Base-by-base conservation (phyloP, 2,797 vertebrate genomes). In the Leptodactylus fallax region DNA sequence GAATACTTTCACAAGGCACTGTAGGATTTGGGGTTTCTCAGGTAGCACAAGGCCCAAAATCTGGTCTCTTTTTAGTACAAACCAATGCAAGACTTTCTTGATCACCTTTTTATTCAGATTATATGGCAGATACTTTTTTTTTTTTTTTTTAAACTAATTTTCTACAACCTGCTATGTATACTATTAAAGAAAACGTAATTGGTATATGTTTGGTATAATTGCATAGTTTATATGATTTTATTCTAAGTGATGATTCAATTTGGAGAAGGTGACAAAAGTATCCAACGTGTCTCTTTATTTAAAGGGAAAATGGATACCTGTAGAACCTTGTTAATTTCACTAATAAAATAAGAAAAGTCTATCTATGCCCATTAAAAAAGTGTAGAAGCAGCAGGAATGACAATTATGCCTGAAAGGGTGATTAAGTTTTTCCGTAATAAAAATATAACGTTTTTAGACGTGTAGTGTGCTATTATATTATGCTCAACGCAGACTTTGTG, bases 371-470 rank as follows among this genome's bases (percentile, higher is more conserved):
- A 60, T 84, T 84, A 74, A 74, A 71, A 84, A 84, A 74, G 27
- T 36, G 65, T 74, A 60, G n/a, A 63, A 85, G 83, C 83, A 76
- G 83, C 83, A 85, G 36, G 83, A 74, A 77, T 12, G 23, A 23
- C 71, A 85, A 85, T 85, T 77, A 76, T 23, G n/a, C 47, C 83
- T 77, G 27, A 76, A 76, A 77, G 71, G 45, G 83, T 77, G 45
- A 85, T 77, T 85, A 85, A 17, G 36, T 23, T 85, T 60, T 49
- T 10, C 19, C 8, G 1, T 60, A 85, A 61, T 85, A 85, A 85
- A 36, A 76, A 85, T 77, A 85, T 27, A 77, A 61, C n/a, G 14
- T 77, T 21, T 49, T 47, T n/a, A 76, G 55, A 45, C 47, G 19
- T 55, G 55, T 45, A 19, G 25, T 19, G 55, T 21, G 23, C 17